A percentile compares a stretch with the other conserved stretches of the same genome.
Conservation (phyloP, 2,113 vertebrate genomes). For the Myotis yumanensis region DNA sequence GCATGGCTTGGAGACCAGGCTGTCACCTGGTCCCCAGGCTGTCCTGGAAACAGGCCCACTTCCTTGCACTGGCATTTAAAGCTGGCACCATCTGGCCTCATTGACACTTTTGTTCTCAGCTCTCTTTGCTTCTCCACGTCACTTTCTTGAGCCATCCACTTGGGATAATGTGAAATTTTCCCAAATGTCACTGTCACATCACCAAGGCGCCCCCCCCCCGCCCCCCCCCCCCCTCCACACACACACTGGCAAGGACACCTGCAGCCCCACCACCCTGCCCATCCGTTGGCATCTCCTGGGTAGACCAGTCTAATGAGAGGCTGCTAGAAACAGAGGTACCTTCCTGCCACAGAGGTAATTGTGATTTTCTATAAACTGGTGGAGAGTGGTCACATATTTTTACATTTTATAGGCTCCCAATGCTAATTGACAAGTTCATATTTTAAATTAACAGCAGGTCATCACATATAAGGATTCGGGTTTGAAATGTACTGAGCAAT, state of each 20-base stretch:
- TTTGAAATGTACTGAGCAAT: neutral
- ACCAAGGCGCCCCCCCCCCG: no score
- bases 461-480: neutral
- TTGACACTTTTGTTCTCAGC: neutral
- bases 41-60: neutral
- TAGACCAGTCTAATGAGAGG: neutral
- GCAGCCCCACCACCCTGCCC: neutral
- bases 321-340: accelerated
- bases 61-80: neutral
- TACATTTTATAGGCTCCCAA: neutral
- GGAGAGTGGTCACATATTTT: accelerated
- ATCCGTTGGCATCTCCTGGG: neutral
- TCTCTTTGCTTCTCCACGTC: neutral
- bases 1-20: neutral
- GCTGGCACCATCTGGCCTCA: neutral
- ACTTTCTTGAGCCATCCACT: neutral
- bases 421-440: neutral
- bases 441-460: slow-evolving; percentile 49
- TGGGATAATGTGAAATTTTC: neutral
- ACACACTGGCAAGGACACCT: neutral
- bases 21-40: accelerated
- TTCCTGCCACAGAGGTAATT: neutral
- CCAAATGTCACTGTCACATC: neutral
- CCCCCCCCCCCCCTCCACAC: no score
- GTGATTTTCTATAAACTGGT: accelerated